Base-by-base conservation (phyloP, 2,888 invertebrate genomes). In the Emmelina monodactyla region DNA sequence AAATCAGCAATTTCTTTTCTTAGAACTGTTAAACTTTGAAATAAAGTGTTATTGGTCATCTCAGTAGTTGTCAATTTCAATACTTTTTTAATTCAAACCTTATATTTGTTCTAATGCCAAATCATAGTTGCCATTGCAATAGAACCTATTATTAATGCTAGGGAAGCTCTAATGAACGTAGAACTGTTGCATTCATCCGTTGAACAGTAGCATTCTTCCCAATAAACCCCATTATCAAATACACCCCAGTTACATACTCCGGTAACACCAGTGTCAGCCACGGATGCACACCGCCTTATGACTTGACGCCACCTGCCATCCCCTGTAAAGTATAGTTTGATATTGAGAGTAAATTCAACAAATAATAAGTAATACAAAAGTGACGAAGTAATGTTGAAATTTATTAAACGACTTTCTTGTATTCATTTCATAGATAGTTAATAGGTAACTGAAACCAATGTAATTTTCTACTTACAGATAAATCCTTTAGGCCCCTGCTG, bases 241-340 rank as follows among this genome's bases (percentile, higher is more conserved):
- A 97, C 92, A 12, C 94, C 93, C 97, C 97, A 97, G 58, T 96
- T 94, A 57, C 97, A 97, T 1, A 97, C 96, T 35, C 94, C 95
- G 0, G 96, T 94, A 0, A 94, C 93, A 41, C 94, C 94, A 1
- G 91, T 93, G 47, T 92, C 93, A 1, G 94, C 88, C 0, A 94
- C 92, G 0, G 93, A 93, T 1, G 94, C 92, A 70, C 95, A 95
- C 14, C 94, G 83, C 22, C 95, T 82, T 37, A 94, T 89, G 0
- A 95, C 94, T 66, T 94, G 94, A 22, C 94, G 82, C 94, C 94
- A 95, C 59, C 95, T 83, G 3, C 94, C 96, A 60, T 97, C 94
- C 94, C 96, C 95, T 96, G 65, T 64, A 66, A 62, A 38, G 11
- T 13, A 29, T 28, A 28, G 28, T 4, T 19, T 19, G 16, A 10